A percentile compares a stretch with the other conserved stretches of the same genome.
Conservation (phyloP, 2,113 vertebrate genomes). For the Psittacus erithacus region DNA sequence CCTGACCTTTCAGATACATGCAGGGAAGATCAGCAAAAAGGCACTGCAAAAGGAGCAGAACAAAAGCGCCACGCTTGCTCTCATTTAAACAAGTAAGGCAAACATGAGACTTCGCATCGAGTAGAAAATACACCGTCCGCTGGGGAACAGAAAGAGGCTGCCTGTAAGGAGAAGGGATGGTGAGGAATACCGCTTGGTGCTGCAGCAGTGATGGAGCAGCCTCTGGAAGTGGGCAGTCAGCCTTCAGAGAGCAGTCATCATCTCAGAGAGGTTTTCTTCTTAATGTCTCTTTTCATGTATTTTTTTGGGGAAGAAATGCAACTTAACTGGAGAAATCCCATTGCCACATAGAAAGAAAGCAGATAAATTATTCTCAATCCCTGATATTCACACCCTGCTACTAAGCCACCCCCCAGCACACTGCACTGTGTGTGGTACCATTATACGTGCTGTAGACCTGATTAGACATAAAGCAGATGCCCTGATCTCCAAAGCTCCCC, state of each 20-base stretch:
- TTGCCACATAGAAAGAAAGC: background rate
- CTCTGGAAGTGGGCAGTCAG: background rate
- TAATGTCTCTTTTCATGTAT: background rate
- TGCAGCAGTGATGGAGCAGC: background rate
- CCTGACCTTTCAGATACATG: slow-evolving; percentile 69
- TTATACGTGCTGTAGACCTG: background rate
- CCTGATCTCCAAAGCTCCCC: background rate
- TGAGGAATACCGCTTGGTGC: background rate
- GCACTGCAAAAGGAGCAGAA: slow-evolving; percentile 27
- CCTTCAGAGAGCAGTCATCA: background rate
- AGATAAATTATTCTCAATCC: background rate
- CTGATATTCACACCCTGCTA: background rate
- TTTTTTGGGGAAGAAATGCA: background rate
- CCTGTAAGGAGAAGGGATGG: background rate
- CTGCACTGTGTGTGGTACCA: background rate
- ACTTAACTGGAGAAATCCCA: background rate
- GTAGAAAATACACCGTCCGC: background rate
- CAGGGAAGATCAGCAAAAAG: slow-evolving; percentile 55
- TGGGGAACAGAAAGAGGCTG: background rate
- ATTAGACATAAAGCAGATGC: background rate
- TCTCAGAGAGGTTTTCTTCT: background rate
- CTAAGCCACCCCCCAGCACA: background rate
- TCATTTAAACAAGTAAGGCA: slow-evolving; percentile 19
- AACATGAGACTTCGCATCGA: background rate
- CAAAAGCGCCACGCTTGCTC: background rate